These are phyloP conservation scores for Drosophila triauraria DNA, from an alignment of 1,140 invertebrate species.

Conservation along the genomic window DNA sequence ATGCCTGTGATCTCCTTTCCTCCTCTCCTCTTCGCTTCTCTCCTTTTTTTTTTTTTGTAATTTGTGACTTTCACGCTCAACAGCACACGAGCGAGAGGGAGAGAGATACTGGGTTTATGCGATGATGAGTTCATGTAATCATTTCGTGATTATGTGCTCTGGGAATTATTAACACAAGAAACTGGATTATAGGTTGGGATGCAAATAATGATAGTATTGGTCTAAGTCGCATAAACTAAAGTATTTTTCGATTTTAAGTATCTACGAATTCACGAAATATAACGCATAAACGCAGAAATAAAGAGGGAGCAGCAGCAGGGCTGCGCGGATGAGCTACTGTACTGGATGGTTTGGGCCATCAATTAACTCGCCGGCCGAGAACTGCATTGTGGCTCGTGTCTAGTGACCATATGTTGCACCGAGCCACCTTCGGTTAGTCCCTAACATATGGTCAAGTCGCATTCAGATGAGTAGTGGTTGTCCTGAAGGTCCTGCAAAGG, in stretches of 20 bases:
- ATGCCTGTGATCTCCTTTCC: slow-evolving; percentile 72
- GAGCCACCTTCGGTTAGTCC: slow-evolving; percentile 32
- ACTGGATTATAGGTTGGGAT: not conserved
- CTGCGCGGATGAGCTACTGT: slow-evolving; percentile 62
- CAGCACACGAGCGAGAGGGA: slow-evolving; percentile 54
- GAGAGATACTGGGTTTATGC: not conserved
- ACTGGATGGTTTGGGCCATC: slow-evolving; percentile 59
- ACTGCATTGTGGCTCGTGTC: slow-evolving; percentile 65
- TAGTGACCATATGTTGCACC: slow-evolving; percentile 75
- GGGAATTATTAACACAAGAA: not conserved
- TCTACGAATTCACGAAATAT: not conserved
- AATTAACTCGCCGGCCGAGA: slow-evolving; percentile 63
- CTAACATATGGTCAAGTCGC: slow-evolving; percentile 62
- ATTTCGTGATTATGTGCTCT: not conserved
- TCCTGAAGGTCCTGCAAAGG: slow-evolving; percentile 14
- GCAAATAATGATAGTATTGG: too few species aligned
- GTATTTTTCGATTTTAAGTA: not conserved
- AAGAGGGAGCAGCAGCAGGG: slow-evolving; percentile 1
- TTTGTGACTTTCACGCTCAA: slow-evolving; percentile 85
- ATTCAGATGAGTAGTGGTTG: slow-evolving; percentile 22
- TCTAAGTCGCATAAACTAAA: too few species aligned
- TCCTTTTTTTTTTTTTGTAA: slow-evolving; percentile 64
- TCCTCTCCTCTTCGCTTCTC: slow-evolving; percentile 7
- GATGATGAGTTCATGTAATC: not conserved
- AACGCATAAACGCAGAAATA: not conserved